Percentiles rank a stretch among this genome's conserved stretches.
Evolutionary conservation across 2,888 invertebrate species (phyloP).

Genomic region (Palloptera scutellata): DNA sequence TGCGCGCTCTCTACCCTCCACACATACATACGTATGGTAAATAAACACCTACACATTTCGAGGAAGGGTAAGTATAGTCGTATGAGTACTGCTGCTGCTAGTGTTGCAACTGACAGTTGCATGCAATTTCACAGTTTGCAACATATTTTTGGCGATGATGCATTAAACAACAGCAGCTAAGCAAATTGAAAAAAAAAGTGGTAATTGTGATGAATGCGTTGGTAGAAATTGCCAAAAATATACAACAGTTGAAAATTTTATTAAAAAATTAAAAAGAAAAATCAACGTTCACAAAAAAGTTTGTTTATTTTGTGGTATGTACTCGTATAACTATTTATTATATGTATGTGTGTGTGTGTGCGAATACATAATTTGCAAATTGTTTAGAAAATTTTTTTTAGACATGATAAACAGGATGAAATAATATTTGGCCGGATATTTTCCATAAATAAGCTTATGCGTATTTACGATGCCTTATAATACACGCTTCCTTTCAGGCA

Average conservation of each 20-base stretch:
- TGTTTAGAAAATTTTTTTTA: constrained; percentile 28
- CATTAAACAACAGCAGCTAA: background rate
- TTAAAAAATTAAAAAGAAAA: background rate
- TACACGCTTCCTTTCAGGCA: constrained; percentile 17
- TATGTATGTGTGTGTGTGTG: background rate
- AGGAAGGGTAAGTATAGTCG: too few species aligned
- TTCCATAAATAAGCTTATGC: constrained; percentile 11
- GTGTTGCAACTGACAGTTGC: constrained; percentile 26
- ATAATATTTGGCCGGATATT: constrained; percentile 20
- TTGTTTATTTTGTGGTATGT: background rate
- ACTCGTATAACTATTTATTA: background rate
- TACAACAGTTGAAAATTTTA: too few species aligned
- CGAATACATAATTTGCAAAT: constrained; percentile 28
- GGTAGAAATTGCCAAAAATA: background rate
- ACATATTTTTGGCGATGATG: constrained; percentile 8
- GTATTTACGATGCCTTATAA: background rate
- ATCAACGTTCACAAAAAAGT: background rate
- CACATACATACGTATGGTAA: too few species aligned
- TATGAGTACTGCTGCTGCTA: background rate
- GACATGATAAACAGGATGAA: constrained; percentile 19
- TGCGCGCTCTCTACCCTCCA: too few species aligned
- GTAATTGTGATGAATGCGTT: background rate
- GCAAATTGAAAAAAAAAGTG: background rate
- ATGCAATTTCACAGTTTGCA: constrained; percentile 23
- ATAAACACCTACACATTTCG: too few species aligned